Base-by-base conservation (phyloP, 2,888 invertebrate genomes). In the Volucella inflata region DNA sequence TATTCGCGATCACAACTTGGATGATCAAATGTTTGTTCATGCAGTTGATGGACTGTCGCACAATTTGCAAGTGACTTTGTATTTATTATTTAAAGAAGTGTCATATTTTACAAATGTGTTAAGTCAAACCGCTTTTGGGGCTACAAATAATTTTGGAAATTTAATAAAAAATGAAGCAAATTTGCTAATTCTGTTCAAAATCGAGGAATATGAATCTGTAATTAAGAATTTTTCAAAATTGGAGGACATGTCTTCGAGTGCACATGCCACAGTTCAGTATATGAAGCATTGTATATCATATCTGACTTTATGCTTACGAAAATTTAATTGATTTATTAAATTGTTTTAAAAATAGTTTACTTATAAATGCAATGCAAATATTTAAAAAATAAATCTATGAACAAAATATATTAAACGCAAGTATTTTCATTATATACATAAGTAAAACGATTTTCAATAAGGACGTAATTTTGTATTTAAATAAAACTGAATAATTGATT, bases 1-100 rank as follows among this genome's bases (percentile, higher is more conserved):
- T 91, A 93, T 96, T 68, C 92, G 92, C 79, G 94, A 93, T 71
- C 95, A 95, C 90, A 92, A 93, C 87, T 93, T 96, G 42, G 90
- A 93, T 88, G 93, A 94, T 89, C 93, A 94, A 89, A 93, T 96
- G 91, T 95, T 94, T 89, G 93, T 96, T 64, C 94, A 94, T 88
- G 89, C 90, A 8, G 92, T 92, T 87, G 95, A 93, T 88, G 95
- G 95, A 21, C 90, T 94, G 67, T 96, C 95, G 89, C 96, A 95
- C 89, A 95, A 95, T 92, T 93, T 96, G 9, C 88, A 89, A 68
- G 90, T 92, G 4, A 90, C 91, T 0, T 79, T 92, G 1, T 89
- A 91, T 78, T 87, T 92, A 48, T 85, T 92, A 12, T 91, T 92
- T 51, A 90, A 90, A 71, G 91, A 90, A 68, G 71, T 89, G 40